These are phyloP conservation scores for Diachrysia chrysitis DNA, from an alignment of 2,888 invertebrate genomes.

Conservation along the genomic window DNA sequence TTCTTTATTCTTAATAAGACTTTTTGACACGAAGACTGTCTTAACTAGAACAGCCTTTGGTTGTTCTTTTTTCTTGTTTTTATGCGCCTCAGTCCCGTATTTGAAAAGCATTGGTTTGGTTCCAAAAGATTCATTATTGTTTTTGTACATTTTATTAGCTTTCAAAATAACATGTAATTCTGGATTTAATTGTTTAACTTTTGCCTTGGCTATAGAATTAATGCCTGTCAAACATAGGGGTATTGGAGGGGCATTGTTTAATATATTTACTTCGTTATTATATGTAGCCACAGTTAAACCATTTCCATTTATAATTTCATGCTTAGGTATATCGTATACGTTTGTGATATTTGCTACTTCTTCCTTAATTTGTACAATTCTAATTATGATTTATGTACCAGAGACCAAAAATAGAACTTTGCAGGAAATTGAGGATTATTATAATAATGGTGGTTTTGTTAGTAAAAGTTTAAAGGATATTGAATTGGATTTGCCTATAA, in stretches of 20 bases:
- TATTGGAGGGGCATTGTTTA: slow-evolving; percentile 46
- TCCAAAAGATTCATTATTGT: slow-evolving; percentile 12
- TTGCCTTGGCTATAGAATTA: slow-evolving; percentile 44
- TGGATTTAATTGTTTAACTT: slow-evolving; percentile 40
- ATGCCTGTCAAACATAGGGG: slow-evolving; percentile 58
- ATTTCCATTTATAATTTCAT: slow-evolving; percentile 34
- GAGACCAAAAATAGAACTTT: slow-evolving; percentile 53
- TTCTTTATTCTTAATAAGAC: slow-evolving; percentile 32
- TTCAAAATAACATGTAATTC: slow-evolving; percentile 28
- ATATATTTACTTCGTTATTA: slow-evolving; percentile 36
- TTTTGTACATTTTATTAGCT: slow-evolving; percentile 29
- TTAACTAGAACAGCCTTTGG: slow-evolving; percentile 25
- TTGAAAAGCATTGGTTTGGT: slow-evolving; percentile 6
- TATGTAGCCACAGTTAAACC: slow-evolving; percentile 38
- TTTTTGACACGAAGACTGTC: slow-evolving; percentile 40
- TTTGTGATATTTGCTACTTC: slow-evolving; percentile 30
- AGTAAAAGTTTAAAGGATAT: slow-evolving; percentile 16
- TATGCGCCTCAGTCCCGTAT: background rate
- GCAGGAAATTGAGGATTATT: slow-evolving; percentile 55
- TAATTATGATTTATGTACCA: slow-evolving; percentile 52
- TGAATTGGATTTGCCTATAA: slow-evolving; percentile 24
- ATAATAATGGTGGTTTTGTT: slow-evolving; percentile 39
- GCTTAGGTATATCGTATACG: slow-evolving; percentile 34
- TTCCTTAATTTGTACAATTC: slow-evolving; percentile 14
- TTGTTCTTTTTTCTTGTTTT: slow-evolving; percentile 15